Base-by-base conservation (phyloP, 2,113 vertebrate genomes). In the Sinocyclocheilus grahami region DNA sequence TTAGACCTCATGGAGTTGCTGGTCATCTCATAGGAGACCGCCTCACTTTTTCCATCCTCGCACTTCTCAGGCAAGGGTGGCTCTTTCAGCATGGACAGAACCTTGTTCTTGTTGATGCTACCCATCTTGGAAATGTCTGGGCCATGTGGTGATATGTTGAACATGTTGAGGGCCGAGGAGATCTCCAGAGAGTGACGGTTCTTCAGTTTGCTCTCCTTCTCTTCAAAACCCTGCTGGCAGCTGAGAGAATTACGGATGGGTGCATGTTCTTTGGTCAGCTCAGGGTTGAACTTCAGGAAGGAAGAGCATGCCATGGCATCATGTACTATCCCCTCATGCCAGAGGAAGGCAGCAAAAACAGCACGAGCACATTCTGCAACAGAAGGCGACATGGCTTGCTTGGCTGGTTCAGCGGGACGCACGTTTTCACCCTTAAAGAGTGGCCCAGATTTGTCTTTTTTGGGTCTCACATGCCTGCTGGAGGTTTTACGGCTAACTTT, bases 41-140 rank as follows among this genome's bases (percentile, higher is more conserved):
- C 86, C 81, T 98, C 98, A 0, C 90, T 92, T 92, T 98, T 99
- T 24, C 97, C 97, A 80, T 99, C 98, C 86, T 99, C 98, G 62
- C 97, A 99, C 88, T 97, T 98, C 86, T 99, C 98, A 85, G 97
- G 97, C 63, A 99, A 93, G 0, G 98, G 97, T 4, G 97, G 97
- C 58, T 99, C 98, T 90, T 99, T 99, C 46, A 99, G 94, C 98
- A 99, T 99, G 5, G 98, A 99, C 4, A 99, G 94, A 33, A 99
- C 98, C 86, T 99, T 99, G 84, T 99, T 99, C 93, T 99, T 99
- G 92, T 99, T 99, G 92, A 99, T 99, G 93, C 98, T 99, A 58
- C 97, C 98, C 98, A 99, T 99, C 94, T 99, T 99, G 79, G 98
- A 99, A 91, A 99, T 99, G 92, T 99, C 98, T 24, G 98, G 97